Conservation (phyloP, 2,797 vertebrate species). For the Eupleurogrammus muticus region DNA sequence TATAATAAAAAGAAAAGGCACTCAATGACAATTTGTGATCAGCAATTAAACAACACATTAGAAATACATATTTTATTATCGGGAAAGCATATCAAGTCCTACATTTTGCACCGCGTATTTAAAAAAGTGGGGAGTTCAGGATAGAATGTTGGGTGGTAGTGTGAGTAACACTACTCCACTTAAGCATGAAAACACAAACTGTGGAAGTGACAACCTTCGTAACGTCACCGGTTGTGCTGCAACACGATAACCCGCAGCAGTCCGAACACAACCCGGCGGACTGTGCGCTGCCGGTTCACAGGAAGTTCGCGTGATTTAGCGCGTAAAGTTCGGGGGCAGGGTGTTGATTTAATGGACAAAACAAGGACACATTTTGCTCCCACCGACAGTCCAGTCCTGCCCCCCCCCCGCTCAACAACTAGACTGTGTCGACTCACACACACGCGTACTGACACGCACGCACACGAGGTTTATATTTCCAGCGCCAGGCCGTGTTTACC, state of each 20-base stretch:
- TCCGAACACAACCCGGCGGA: constrained; percentile 14
- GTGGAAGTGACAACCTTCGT: constrained; percentile 12
- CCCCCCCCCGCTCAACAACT: constrained; percentile 58
- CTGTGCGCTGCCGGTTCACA: constrained; percentile 32
- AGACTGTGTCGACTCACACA: constrained; percentile 70
- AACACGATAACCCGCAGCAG: constrained; percentile 7
- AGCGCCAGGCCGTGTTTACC: constrained; percentile 79
- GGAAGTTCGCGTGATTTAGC: constrained; percentile 48
- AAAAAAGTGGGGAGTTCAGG: too few species aligned
- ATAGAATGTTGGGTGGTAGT: constrained; percentile 8
- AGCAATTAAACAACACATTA: too few species aligned
- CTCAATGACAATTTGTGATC: background rate
- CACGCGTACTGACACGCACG: constrained; percentile 40
- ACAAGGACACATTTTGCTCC: constrained; percentile 61
- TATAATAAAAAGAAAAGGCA: background rate
- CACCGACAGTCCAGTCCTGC: constrained; percentile 44
- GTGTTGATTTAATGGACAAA: constrained; percentile 59
- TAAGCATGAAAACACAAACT: constrained; percentile 12
- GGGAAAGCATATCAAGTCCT: background rate
- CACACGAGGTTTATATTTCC: constrained; percentile 75
- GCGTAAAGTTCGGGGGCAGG: constrained; percentile 18
- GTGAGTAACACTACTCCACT: background rate
- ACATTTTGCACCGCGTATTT: too few species aligned
- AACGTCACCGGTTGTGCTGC: constrained; percentile 28
- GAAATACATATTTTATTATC: background rate